Conservation (phyloP, 1,140 invertebrate species). For the Zaprionus nigranus region DNA sequence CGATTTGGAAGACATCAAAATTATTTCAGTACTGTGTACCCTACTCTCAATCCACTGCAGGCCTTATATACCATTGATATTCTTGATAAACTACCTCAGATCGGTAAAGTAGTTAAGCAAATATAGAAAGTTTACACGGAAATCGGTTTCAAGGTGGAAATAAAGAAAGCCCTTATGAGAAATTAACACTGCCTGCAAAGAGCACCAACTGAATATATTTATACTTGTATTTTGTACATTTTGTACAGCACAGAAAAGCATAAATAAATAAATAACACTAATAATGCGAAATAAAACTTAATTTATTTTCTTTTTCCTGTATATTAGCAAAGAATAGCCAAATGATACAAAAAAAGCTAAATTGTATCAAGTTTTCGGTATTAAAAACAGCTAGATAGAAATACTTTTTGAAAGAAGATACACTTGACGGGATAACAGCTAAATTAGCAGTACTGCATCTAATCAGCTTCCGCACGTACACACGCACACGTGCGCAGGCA, state of each 20-base stretch:
- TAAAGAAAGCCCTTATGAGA: slow-evolving; percentile 26
- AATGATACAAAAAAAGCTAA: too few relatives aligned
- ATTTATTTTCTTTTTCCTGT: too few relatives aligned
- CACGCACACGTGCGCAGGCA: not conserved
- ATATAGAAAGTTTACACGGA: not conserved
- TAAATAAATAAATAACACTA: slow-evolving; percentile 21
- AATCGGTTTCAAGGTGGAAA: slow-evolving; percentile 27
- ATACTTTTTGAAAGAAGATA: too few relatives aligned
- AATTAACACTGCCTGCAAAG: slow-evolving; percentile 45
- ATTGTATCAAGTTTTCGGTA: too few relatives aligned
- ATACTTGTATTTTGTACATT: slow-evolving; percentile 40
- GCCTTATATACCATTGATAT: slow-evolving; percentile 41
- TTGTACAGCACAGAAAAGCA: slow-evolving; percentile 29
- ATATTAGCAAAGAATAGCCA: too few relatives aligned
- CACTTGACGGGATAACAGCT: too few relatives aligned
- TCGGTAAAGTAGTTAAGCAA: slow-evolving; percentile 27
- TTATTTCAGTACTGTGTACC: slow-evolving; percentile 17
- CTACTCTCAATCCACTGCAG: slow-evolving; percentile 16
- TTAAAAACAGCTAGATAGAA: too few relatives aligned
- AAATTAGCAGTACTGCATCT: not conserved
- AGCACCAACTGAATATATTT: slow-evolving; percentile 35
- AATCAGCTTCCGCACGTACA: not conserved
- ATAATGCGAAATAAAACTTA: not conserved
- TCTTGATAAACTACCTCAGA: slow-evolving; percentile 43
- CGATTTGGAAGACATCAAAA: slow-evolving; percentile 15